Conservation (phyloP, 2,113 vertebrate species). For the Brachypteracias leptosomus region DNA sequence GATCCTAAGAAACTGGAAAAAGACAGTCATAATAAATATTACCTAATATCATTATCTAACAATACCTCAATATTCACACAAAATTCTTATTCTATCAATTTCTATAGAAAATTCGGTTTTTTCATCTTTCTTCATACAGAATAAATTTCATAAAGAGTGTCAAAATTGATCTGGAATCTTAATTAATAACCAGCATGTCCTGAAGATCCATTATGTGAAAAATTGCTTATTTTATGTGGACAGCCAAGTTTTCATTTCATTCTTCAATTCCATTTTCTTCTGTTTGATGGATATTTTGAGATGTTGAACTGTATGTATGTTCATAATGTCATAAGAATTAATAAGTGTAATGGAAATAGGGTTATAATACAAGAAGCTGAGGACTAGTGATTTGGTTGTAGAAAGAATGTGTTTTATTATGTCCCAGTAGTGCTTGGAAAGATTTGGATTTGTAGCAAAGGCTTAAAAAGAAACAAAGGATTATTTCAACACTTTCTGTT, state of each 20-base stretch:
- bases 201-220: background rate
- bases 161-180: background rate
- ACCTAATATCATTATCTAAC: too few species aligned
- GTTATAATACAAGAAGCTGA: background rate
- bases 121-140: background rate
- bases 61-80: background rate
- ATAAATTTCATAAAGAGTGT: background rate
- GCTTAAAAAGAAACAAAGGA: background rate
- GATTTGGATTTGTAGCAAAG: background rate
- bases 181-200: background rate
- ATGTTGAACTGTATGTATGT: background rate
- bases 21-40: background rate
- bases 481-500: background rate
- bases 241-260: background rate
- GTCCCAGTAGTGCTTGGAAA: background rate
- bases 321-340: background rate
- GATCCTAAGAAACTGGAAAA: background rate
- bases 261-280: background rate
- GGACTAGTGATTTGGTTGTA: background rate
- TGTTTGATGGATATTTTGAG: background rate
- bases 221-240: background rate
- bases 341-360: background rate
- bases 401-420: background rate
- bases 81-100: background rate
- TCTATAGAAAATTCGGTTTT: background rate